Conservation (phyloP, 1,140 invertebrate species). For the Zophobas atratus region DNA sequence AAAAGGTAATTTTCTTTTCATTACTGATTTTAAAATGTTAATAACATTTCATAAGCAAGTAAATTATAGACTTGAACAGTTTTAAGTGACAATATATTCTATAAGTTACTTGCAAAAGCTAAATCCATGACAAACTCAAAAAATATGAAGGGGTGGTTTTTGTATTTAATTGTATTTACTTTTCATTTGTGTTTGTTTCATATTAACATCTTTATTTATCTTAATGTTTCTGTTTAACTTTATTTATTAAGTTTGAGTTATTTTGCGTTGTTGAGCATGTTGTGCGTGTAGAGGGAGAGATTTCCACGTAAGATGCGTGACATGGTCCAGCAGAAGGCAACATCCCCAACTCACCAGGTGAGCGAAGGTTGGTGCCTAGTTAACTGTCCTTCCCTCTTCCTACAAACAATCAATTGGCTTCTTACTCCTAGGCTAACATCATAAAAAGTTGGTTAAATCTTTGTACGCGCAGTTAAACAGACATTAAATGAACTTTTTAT, state of each 20-base stretch:
- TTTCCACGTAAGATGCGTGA: conserved; percentile 82
- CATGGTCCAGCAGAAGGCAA: conserved; percentile 72
- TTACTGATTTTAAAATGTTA: conserved; percentile 2
- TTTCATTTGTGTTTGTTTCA: conserved; percentile 39
- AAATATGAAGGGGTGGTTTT: conserved; percentile 44
- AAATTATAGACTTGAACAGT: conserved; percentile 8
- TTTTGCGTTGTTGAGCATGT: conserved; percentile 64
- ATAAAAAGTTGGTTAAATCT: conserved; percentile 4
- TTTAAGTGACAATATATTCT: conserved; percentile 29
- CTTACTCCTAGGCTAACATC: conserved; percentile 16
- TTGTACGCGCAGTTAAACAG: not conserved
- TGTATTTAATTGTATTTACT: conserved; percentile 16
- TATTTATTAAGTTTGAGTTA: conserved; percentile 63
- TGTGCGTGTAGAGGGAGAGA: conserved; percentile 73
- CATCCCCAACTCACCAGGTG: conserved; percentile 61
- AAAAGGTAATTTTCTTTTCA: conserved; percentile 64
- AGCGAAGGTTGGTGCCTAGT: conserved; percentile 62
- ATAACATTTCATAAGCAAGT: conserved; percentile 26
- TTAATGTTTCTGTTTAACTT: conserved; percentile 53
- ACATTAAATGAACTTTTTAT: conserved; percentile 25
- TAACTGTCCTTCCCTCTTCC: conserved; percentile 49
- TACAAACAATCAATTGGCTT: conserved; percentile 35
- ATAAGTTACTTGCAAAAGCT: not conserved
- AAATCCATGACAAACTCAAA: conserved; percentile 2
- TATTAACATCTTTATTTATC: conserved; percentile 40